These are phyloP conservation scores for Rhyacophila evoluta DNA, from an alignment of 2,888 invertebrate genomes.

Conservation along the genomic window DNA sequence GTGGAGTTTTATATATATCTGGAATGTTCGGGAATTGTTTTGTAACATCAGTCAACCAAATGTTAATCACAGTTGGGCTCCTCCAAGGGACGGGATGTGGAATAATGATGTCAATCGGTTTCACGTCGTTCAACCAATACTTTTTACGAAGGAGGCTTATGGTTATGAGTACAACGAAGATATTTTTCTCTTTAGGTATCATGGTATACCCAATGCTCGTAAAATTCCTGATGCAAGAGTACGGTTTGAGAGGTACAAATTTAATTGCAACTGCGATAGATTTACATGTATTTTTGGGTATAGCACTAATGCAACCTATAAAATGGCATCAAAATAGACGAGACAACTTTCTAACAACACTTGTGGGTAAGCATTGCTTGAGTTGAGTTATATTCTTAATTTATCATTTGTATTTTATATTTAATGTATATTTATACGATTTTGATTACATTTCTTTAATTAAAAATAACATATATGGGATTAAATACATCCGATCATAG, in stretches of 20 bases:
- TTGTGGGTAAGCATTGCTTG: too few relatives aligned
- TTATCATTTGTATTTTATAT: too few relatives aligned
- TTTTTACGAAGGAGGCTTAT: conserved; percentile 71
- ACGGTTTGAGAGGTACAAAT: conserved; percentile 78
- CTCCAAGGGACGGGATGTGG: conserved; percentile 78
- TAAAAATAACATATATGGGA: too few relatives aligned
- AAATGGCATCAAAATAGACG: conserved; percentile 70
- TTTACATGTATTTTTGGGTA: conserved; percentile 76
- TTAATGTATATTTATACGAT: too few relatives aligned
- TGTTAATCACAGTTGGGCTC: conserved; percentile 75
- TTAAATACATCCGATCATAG: too few relatives aligned
- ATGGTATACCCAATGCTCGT: conserved; percentile 73
- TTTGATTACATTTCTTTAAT: too few relatives aligned
- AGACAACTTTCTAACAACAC: background rate
- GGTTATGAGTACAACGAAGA: conserved; percentile 74
- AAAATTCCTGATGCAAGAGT: conserved; percentile 65
- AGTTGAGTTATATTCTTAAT: too few relatives aligned
- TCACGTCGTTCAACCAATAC: conserved; percentile 74
- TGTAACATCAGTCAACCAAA: conserved; percentile 72
- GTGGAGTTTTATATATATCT: conserved; percentile 73
- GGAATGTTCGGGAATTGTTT: conserved; percentile 76
- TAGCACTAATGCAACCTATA: conserved; percentile 79
- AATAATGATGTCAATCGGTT: conserved; percentile 77
- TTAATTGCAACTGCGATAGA: conserved; percentile 77
- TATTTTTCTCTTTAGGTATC: conserved; percentile 70